Base-by-base conservation (phyloP, 1,140 invertebrate genomes). In the Hydropsyche tenuis region DNA sequence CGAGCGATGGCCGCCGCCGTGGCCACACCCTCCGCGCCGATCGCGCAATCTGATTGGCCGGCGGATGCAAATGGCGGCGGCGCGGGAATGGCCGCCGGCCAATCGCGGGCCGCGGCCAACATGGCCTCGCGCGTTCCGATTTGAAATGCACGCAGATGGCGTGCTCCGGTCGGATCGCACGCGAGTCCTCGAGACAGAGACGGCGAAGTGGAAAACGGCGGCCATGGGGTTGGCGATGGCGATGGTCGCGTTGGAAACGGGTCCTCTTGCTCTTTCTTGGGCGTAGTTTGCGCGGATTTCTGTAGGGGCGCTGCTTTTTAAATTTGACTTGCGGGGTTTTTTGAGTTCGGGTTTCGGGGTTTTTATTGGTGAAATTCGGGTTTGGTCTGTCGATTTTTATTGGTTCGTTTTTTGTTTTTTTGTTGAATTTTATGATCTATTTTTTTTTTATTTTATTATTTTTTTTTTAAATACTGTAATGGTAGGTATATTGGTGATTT, bases 1-100 rank as follows among this genome's bases (percentile, higher is more conserved):
- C 37, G 37, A 74, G 68, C 66, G 25, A 68, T 73, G 66, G 69
- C 74, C 65, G 80, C 80, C 22, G 46, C 45, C 27, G 37, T 27
- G 69, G 72, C 74, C 63, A 62, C 72, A 69, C 74, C 74, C 53
- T 46, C 69, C 76, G 63, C 11, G 56, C 11, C 23, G 30, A 9
- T 53, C 60, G 3, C 23, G 60, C 22, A 9, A n/a, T 51, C 66
- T 53, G 45, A 69, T 56, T 56, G 68, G 68, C 27, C 48, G 48
- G 18, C 42, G 22, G 1, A 66, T 66, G 43, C 42, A 68, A 48
- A 48, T 48, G 42, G n/a, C 14, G 0, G 27, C 43, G 46, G 51
- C 14, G 23, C 68, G 51, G 12, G 48, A 70, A 4, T 70, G 48
- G 68, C 68, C 27, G 22, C 18, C 14, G n/a, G n/a, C 68, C 68